A percentile compares a stretch with the other conserved stretches of the same genome.
These are phyloP conservation scores for Acipenser ruthenus DNA, from an alignment of 2,797 vertebrate species.

Conservation along the genomic window DNA sequence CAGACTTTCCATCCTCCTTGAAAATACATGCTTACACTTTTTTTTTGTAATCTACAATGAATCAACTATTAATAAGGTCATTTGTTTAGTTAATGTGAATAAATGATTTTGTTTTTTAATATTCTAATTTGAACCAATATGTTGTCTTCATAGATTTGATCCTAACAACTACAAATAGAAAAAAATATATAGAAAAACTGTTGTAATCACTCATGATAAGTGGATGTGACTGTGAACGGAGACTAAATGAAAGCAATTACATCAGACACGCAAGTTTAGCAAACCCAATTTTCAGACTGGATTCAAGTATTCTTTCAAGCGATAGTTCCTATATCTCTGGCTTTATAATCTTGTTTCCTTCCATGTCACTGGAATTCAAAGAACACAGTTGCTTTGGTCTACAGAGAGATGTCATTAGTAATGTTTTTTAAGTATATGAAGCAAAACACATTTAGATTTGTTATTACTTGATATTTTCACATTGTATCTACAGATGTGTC, in stretches of 20 bases:
- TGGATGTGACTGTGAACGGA: background rate
- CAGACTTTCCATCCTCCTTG: too few species aligned
- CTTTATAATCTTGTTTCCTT: constrained; percentile 19
- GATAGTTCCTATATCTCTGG: constrained; percentile 11
- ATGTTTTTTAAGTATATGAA: constrained; percentile 27
- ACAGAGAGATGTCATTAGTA: constrained; percentile 23
- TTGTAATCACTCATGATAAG: background rate
- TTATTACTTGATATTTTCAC: constrained; percentile 27
- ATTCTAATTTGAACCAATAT: too few species aligned
- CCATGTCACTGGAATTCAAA: constrained; percentile 19
- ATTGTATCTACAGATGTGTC: constrained; percentile 5
- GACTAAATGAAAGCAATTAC: constrained; percentile 18
- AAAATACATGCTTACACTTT: too few species aligned
- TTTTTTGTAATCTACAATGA: too few species aligned
- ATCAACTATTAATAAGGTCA: too few species aligned
- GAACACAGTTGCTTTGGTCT: constrained; percentile 6
- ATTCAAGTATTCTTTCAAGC: constrained; percentile 12
- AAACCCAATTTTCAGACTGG: constrained; percentile 11
- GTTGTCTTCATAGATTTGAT: too few species aligned
- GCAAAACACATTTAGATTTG: constrained; percentile 24
- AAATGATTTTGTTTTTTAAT: too few species aligned
- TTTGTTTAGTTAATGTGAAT: too few species aligned
- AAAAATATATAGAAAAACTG: too few species aligned
- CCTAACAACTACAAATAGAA: too few species aligned
- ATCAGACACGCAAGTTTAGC: constrained; percentile 16